A percentile compares a stretch with the other conserved stretches of the same genome.
These are phyloP conservation scores for Panopea generosa DNA, from an alignment of 2,888 invertebrate species.

Conservation along the genomic window DNA sequence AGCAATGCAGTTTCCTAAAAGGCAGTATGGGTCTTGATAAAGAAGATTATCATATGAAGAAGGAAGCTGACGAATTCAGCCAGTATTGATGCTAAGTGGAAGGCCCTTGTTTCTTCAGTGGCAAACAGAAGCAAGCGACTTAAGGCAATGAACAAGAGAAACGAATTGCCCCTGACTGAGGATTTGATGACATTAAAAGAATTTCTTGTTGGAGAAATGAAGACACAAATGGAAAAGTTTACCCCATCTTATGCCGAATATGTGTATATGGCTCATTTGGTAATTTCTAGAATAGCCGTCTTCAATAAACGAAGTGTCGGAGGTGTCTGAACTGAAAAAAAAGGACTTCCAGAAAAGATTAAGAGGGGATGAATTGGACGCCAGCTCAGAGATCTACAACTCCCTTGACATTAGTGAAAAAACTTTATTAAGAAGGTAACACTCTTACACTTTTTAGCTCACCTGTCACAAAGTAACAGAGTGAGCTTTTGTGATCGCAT, in stretches of 20 bases:
- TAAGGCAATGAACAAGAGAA: conserved; percentile 15
- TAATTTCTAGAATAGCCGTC: conserved; percentile 25
- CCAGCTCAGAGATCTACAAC: conserved; percentile 23
- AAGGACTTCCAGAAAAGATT: conserved; percentile 24
- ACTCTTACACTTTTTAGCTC: too few relatives aligned
- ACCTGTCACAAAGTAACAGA: too few relatives aligned
- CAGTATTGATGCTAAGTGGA: conserved; percentile 13
- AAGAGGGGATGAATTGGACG: conserved; percentile 28
- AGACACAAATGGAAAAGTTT: conserved; percentile 10
- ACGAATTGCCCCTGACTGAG: conserved; percentile 8
- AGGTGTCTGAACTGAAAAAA: conserved; percentile 19
- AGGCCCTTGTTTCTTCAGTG: conserved; percentile 4
- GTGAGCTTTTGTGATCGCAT: too few relatives aligned
- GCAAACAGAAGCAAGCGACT: conserved; percentile 15
- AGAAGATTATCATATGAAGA: background rate
- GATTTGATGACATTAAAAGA: conserved; percentile 17
- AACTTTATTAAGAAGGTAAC: conserved; percentile 25
- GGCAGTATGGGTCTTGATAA: background rate
- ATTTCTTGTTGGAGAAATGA: conserved; percentile 20
- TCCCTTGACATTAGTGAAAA: conserved; percentile 27
- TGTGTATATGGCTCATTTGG: conserved; percentile 17
- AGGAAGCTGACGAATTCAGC: conserved; percentile 10
- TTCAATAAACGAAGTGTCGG: conserved; percentile 39
- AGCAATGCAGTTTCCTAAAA: conserved; percentile 6
- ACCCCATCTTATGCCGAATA: conserved; percentile 29